These are phyloP conservation scores for Mayetiola destructor DNA, from an alignment of 2,888 invertebrate species.

Conservation along the genomic window DNA sequence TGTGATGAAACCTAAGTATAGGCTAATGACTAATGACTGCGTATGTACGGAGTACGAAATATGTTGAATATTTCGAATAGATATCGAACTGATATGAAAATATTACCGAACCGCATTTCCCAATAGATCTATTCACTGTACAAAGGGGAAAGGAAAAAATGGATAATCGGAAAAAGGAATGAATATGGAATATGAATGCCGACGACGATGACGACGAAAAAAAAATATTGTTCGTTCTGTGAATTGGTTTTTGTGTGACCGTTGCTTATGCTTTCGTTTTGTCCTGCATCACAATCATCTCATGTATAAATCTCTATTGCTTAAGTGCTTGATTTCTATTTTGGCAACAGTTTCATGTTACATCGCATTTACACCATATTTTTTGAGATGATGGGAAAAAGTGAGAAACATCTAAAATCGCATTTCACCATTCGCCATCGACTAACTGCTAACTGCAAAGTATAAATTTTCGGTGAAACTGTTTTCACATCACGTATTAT, in stretches of 20 bases:
- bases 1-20: not conserved
- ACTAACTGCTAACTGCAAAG: not conserved
- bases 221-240: slow-evolving; percentile 6
- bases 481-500: slow-evolving; percentile 10
- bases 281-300: not conserved
- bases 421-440: not conserved
- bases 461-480: slow-evolving; percentile 5
- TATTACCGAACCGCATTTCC: no score
- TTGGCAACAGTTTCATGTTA: not conserved
- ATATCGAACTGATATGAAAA: no score
- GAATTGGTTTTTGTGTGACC: slow-evolving; percentile 4
- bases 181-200: no score
- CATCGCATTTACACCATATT: not conserved
- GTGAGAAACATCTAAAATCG: not conserved
- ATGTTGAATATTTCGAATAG: no score
- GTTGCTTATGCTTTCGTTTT: slow-evolving; percentile 1
- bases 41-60: no score
- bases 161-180: no score
- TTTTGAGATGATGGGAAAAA: not conserved
- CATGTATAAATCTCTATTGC: slow-evolving; percentile 2
- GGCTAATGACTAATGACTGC: no score
- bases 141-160: no score
- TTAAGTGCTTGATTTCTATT: slow-evolving; percentile 8
- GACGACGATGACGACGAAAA: no score
- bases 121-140: no score